Base-by-base conservation (phyloP, 2,888 invertebrate species). In the Chrysotoxum bicinctum region DNA sequence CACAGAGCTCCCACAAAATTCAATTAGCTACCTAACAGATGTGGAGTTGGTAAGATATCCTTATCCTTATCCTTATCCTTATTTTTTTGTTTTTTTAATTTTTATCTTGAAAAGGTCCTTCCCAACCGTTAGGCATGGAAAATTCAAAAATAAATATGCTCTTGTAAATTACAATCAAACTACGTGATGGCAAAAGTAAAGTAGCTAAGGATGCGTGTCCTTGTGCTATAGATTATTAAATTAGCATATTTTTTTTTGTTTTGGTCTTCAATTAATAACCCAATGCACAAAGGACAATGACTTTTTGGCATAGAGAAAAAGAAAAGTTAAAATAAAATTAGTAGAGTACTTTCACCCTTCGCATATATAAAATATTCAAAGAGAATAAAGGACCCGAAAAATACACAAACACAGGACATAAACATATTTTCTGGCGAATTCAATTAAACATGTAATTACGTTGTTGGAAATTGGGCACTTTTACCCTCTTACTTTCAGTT, bases 371-470 rank as follows among this genome's bases (percentile, higher is more conserved):
- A 85, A 76, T 85, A 85, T 85, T 80, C 80, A 85, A 85, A 77
- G 26, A 70, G 69, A 69, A 62, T 16, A 8, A 70, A 75, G 64
- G 69, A 75, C 45, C 54, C 40, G 35, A 35, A 56, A 35, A 56
- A 14, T 21, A 69, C 60, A 73, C 43, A 48, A 79, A 85, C 81
- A 81, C 81, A 81, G 81, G 76, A 85, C 76, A 81, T 87, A 87
- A 87, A 88, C 88, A 89, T 89, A 89, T 88, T 89, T 89, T 89
- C 87, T 87, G 74, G 82, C 87, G 88, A 87, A 89, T 90, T 90
- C 91, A 90, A 91, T 91, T 91, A 91, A 91, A 91, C 89, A 90
- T 90, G 91, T 91, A 91, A 91, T 91, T 91, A 91, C 90, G 88
- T 88, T 89, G 88, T 88, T 56, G 23, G 3, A 35, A 26, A 54